Evolutionary conservation across 1,140 invertebrate species (phyloP).

Genomic region (Trichonephila clavata): DNA sequence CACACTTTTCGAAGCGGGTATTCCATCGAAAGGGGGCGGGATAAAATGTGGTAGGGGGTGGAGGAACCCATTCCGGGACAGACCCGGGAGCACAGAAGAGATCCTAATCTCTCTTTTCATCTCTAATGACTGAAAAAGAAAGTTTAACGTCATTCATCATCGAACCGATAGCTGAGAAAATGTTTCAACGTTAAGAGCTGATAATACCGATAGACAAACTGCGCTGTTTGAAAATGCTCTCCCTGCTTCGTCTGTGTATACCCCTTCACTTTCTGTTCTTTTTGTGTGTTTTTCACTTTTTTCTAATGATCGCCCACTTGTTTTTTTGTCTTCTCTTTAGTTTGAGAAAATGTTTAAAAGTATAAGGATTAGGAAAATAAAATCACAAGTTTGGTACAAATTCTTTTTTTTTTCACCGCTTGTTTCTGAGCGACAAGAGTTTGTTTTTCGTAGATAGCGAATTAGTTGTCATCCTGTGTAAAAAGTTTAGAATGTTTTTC

Average conservation of each 20-base stretch:
- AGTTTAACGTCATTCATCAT: slow-evolving; percentile 68
- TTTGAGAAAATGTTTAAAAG: background rate
- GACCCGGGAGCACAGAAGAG: slow-evolving; percentile 37
- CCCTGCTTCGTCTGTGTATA: background rate
- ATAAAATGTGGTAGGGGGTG: background rate
- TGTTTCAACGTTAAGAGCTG: slow-evolving; percentile 56
- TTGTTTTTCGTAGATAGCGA: too few species aligned
- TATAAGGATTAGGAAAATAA: background rate
- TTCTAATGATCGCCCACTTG: background rate
- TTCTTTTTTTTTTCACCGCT: background rate
- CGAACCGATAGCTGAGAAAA: slow-evolving; percentile 40
- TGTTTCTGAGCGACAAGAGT: too few species aligned
- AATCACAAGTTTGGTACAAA: background rate
- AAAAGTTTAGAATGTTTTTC: too few species aligned
- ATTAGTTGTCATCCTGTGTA: too few species aligned
- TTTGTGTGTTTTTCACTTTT: too few species aligned
- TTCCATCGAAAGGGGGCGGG: background rate
- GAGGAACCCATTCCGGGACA: slow-evolving; percentile 18
- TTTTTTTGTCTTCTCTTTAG: background rate
- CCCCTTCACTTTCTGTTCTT: too few species aligned
- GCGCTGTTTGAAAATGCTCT: slow-evolving; percentile 55
- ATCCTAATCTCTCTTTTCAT: slow-evolving; percentile 71
- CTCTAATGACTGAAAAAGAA: slow-evolving; percentile 74
- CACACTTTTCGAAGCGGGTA: slow-evolving; percentile 2
- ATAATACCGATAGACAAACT: slow-evolving; percentile 63